Conservation (phyloP, 1,140 invertebrate species). For the Lordiphosa collinella region DNA sequence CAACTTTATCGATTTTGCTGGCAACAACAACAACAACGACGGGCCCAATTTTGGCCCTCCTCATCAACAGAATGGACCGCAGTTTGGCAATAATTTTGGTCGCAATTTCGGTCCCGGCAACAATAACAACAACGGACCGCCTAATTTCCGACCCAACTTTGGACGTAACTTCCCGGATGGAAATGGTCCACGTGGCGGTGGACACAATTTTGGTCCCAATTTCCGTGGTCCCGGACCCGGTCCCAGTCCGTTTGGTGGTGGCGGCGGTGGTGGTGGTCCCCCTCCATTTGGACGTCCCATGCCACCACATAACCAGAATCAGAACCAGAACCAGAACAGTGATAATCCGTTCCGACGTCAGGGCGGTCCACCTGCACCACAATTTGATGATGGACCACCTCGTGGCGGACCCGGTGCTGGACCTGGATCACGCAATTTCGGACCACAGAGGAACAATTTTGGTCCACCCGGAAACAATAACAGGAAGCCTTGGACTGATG, state of each 20-base stretch:
- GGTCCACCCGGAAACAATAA: constrained; percentile 24
- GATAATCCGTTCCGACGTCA: constrained; percentile 59
- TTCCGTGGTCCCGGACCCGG: constrained; percentile 29
- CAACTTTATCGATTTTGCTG: constrained; percentile 24
- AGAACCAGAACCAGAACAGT: constrained; percentile 19
- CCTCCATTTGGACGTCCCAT: constrained; percentile 26
- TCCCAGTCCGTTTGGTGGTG: too few species aligned
- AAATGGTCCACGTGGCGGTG: constrained; percentile 12
- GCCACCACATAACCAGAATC: constrained; percentile 17
- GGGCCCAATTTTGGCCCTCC: constrained; percentile 6
- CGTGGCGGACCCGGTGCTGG: constrained; percentile 28
- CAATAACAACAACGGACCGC: constrained; percentile 24
- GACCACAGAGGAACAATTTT: constrained; percentile 27
- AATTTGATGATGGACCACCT: constrained; percentile 30
- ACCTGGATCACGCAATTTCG: constrained; percentile 11
- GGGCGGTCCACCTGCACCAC: constrained; percentile 23
- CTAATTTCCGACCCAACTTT: constrained; percentile 6
- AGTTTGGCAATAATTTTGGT: constrained; percentile 10
- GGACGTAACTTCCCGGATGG: constrained; percentile 6
- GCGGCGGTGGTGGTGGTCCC: constrained; percentile 7
- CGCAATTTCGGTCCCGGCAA: constrained; percentile 43
- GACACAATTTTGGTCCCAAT: constrained; percentile 32
- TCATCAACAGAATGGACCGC: constrained; percentile 12
- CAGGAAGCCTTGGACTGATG: constrained; percentile 42
- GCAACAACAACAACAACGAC: neutral